Conservation (phyloP, 1,140 invertebrate genomes). For the Drosophila kurseongensis region DNA sequence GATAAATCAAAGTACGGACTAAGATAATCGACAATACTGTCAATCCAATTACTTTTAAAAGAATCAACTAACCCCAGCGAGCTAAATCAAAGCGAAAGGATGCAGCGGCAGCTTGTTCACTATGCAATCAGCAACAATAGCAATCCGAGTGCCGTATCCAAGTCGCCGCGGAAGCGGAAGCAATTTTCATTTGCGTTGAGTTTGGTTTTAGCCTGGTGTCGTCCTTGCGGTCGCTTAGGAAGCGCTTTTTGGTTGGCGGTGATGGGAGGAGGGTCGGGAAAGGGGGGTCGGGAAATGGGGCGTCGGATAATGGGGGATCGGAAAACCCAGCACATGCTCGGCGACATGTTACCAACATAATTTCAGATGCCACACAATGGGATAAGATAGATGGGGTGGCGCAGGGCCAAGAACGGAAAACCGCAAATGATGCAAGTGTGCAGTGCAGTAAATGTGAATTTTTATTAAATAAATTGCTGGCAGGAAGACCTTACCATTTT, state of each 20-base stretch:
- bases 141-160: slow-evolving; percentile 44
- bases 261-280: not conserved
- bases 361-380: slow-evolving; percentile 70
- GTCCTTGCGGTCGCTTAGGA: slow-evolving; percentile 54
- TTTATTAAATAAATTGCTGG: slow-evolving; percentile 70
- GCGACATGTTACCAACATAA: slow-evolving; percentile 78
- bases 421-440: slow-evolving; percentile 70
- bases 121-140: slow-evolving; percentile 74
- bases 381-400: slow-evolving; percentile 31
- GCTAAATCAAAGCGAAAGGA: slow-evolving; percentile 46
- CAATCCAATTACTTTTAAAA: slow-evolving; percentile 32
- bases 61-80: not conserved
- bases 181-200: slow-evolving; percentile 81
- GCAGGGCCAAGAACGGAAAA: slow-evolving; percentile 36
- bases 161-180: slow-evolving; percentile 71
- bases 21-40: not conserved
- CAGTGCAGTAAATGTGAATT: slow-evolving; percentile 51
- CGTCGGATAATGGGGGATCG: not conserved
- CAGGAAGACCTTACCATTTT: slow-evolving; percentile 18
- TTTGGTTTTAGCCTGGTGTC: slow-evolving; percentile 66
- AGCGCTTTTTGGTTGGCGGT: slow-evolving; percentile 16
- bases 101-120: slow-evolving; percentile 35
- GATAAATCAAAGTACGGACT: not conserved
- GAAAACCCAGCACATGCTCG: slow-evolving; percentile 53
- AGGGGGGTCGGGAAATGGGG: not conserved